Evolutionary conservation across 2,888 invertebrate species (phyloP).

Genomic region (Metalampra italica): DNA sequence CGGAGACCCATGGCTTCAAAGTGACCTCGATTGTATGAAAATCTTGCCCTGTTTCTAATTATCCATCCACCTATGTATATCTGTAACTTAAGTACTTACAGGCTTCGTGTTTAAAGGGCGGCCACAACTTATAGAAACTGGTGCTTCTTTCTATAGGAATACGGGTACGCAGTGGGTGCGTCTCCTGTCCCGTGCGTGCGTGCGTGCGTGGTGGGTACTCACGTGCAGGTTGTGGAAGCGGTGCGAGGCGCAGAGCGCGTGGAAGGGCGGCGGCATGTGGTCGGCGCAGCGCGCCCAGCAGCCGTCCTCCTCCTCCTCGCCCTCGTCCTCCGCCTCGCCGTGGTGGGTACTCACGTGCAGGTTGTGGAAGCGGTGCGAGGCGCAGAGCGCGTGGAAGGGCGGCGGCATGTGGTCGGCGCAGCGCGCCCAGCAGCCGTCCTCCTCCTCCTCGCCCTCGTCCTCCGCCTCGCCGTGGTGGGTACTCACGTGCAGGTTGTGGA

Average conservation of each 20-base stretch:
- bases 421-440: conserved; percentile 53
- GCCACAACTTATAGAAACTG: no score
- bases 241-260: conserved; percentile 83
- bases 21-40: no score
- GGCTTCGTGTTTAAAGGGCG: no score
- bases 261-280: conserved; percentile 69
- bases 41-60: no score
- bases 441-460: conserved; percentile 25
- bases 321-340: no score
- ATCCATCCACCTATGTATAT: no score
- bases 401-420: conserved; percentile 67
- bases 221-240: conserved; percentile 90
- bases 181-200: no score
- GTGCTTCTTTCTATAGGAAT: no score
- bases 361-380: conserved; percentile 88
- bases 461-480: conserved; percentile 15
- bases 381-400: conserved; percentile 80
- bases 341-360: conserved; percentile 81
- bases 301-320: conserved; percentile 31
- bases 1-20: no score
- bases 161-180: no score
- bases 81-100: no score
- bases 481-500: conserved; percentile 88
- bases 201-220: conserved; percentile 37
- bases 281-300: conserved; percentile 64